These are phyloP conservation scores for Sminthurides aquaticus DNA, from an alignment of 2,888 invertebrate species.

Conservation along the genomic window DNA sequence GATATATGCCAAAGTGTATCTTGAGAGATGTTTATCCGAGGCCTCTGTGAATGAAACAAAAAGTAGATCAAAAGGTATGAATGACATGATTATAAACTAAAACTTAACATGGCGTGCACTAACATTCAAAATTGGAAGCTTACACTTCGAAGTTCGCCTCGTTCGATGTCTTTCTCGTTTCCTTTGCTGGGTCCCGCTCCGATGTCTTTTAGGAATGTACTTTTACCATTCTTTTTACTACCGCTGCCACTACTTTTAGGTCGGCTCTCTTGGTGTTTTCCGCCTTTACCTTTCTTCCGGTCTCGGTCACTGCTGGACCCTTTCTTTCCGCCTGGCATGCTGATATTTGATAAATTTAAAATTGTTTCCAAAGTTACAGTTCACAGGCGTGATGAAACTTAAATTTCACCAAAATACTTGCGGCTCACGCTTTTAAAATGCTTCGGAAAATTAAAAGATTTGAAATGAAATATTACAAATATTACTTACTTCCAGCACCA, in stretches of 20 bases:
- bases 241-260: not conserved
- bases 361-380: too few relatives aligned
- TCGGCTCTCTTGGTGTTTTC: not conserved
- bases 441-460: too few relatives aligned
- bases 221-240: not conserved
- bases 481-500: too few relatives aligned
- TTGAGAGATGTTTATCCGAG: conserved; percentile 12
- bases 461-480: too few relatives aligned
- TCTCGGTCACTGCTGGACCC: not conserved
- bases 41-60: conserved; percentile 9
- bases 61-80: not conserved
- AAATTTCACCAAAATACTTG: too few relatives aligned
- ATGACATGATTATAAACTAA: too few relatives aligned
- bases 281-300: not conserved
- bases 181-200: not conserved
- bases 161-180: conserved; percentile 2
- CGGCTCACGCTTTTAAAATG: too few relatives aligned
- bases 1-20: conserved; percentile 1
- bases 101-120: too few relatives aligned
- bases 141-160: conserved; percentile 14
- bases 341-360: too few relatives aligned
- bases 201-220: too few relatives aligned
- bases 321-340: not conserved
- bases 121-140: too few relatives aligned
- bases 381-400: too few relatives aligned